A percentile compares a stretch with the other conserved stretches of the same genome.
phyloP scores from a whole-genome alignment of 2,113 vertebrate genomes.

The Chaetodon auriga region DNA sequence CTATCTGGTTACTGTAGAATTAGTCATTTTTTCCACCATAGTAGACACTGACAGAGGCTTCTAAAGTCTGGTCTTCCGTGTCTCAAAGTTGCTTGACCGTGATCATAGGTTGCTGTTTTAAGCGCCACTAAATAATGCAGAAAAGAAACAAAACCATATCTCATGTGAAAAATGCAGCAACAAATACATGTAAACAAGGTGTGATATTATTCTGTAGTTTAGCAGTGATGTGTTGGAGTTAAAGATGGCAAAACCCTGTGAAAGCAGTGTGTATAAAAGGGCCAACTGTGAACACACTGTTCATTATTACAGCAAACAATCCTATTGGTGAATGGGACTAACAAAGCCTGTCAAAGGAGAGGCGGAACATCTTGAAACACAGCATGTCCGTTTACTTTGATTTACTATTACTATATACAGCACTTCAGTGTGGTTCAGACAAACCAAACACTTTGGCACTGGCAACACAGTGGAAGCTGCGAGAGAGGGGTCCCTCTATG shows the following conservation, averaged over 20 bases:
- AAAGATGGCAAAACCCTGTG: neutral
- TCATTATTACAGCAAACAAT: constrained; percentile 2
- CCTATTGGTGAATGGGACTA: neutral
- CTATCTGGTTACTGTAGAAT: neutral
- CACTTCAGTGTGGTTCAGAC: constrained; percentile 2
- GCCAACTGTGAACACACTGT: neutral
- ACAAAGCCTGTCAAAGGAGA: neutral
- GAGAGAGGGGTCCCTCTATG: constrained; percentile 44
- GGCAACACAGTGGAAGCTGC: constrained; percentile 20
- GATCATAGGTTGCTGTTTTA: neutral
- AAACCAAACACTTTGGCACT: constrained; percentile 38
- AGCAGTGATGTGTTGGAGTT: neutral
- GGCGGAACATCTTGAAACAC: constrained; percentile 9
- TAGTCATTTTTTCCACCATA: no score
- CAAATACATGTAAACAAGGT: neutral
- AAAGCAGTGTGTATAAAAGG: neutral
- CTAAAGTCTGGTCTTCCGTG: neutral
- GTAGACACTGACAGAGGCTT: neutral
- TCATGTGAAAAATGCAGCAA: neutral
- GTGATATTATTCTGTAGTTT: neutral
- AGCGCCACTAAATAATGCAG: constrained; percentile 10
- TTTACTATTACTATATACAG: neutral
- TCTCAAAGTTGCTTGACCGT: neutral
- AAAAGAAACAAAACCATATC: constrained; percentile 10
- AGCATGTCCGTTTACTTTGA: constrained; percentile 30